Conservation (phyloP, 2,113 vertebrate species). For the Dasypus novemcinctus region DNA sequence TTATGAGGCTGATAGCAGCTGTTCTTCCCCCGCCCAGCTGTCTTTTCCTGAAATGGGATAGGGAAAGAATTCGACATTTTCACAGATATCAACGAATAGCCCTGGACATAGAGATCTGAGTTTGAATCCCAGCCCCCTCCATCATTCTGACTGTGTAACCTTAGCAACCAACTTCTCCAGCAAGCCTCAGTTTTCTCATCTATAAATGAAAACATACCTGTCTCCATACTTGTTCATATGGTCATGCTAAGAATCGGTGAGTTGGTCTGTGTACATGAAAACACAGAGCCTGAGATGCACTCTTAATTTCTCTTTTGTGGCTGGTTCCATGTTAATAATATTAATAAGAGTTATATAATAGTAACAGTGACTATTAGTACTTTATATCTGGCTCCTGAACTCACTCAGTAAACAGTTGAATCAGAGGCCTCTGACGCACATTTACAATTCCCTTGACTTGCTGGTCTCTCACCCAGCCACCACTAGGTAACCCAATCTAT, state of each 20-base stretch:
- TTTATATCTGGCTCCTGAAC: neutral
- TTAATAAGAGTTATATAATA: neutral
- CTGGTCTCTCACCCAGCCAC: neutral
- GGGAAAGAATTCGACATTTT: conserved; percentile 40
- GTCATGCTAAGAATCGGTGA: accelerated
- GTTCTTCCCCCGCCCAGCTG: conserved; percentile 51
- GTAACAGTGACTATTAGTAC: neutral
- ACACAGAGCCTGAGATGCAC: neutral
- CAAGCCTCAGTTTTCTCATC: neutral
- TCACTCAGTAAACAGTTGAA: neutral
- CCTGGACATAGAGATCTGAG: neutral
- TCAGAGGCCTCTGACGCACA: accelerated
- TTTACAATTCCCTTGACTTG: neutral
- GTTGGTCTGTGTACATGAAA: accelerated
- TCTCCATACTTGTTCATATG: neutral
- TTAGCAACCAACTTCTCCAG: neutral
- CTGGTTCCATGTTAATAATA: neutral
- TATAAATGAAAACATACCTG: neutral
- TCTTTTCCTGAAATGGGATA: conserved; percentile 69
- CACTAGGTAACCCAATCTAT: accelerated
- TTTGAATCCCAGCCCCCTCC: conserved; percentile 49
- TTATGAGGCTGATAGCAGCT: conserved; percentile 67
- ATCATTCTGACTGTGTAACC: neutral
- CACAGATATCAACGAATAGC: neutral
- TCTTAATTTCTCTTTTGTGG: neutral